A percentile compares a stretch with the other conserved stretches of the same genome.
Conservation (phyloP, 2,113 vertebrate genomes). For the Peromyscus polionotus region DNA sequence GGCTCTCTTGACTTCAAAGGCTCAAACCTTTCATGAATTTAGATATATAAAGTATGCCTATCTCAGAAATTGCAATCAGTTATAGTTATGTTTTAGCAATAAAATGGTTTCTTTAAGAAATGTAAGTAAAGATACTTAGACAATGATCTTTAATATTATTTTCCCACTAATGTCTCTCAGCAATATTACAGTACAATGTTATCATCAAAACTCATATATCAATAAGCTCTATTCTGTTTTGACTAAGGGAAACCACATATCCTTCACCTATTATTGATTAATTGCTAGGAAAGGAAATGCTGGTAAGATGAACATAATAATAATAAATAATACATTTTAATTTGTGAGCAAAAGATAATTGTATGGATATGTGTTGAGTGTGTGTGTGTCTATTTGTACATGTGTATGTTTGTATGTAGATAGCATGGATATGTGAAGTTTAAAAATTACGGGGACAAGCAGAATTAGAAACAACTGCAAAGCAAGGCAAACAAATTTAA, state of each 20-base stretch:
- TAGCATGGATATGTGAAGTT: not conserved
- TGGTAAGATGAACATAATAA: constrained; percentile 36
- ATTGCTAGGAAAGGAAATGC: constrained; percentile 54
- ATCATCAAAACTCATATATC: constrained; percentile 53
- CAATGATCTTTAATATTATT: not conserved
- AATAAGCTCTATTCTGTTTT: constrained; percentile 65
- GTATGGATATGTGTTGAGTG: not conserved
- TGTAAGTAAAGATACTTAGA: not conserved
- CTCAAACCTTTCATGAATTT: not conserved
- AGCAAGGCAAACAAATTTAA: not conserved
- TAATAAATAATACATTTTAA: constrained; percentile 20
- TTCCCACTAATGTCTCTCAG: not conserved
- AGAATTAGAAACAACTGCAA: not conserved
- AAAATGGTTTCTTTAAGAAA: not conserved
- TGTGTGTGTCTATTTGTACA: not conserved
- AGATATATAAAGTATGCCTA: not conserved
- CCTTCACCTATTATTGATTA: constrained; percentile 64
- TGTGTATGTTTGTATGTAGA: not conserved
- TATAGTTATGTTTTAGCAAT: not conserved
- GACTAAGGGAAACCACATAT: constrained; percentile 68
- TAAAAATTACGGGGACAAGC: not conserved
- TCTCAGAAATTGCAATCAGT: not conserved
- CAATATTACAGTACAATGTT: not conserved
- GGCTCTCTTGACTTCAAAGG: not conserved
- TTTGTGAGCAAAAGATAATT: not conserved